Base-by-base conservation (phyloP, 2,113 vertebrate genomes). In the Heliornis fulica region DNA sequence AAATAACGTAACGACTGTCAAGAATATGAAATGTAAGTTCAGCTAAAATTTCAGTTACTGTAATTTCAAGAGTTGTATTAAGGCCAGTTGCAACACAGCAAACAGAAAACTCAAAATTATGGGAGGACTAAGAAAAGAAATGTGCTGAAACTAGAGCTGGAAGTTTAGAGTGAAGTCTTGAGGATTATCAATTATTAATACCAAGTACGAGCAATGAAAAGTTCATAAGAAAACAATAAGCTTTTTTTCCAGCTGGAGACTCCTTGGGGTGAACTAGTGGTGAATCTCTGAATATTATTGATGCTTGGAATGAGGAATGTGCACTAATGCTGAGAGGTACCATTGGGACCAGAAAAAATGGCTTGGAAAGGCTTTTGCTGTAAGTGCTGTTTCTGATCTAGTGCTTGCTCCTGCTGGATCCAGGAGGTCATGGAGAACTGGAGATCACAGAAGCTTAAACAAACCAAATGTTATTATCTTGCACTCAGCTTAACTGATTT, bases 151-250 rank as follows among this genome's bases (percentile, higher is more conserved):
- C 32, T 38, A 51, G 22, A 91, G 12, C 18, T 87, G 59, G 64
- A 86, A 91, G n/a, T 87, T 89, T 51, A 43, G n/a, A 70, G 23
- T 59, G 38, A 89, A 87, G 19, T 53, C 65, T 89, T 84, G 69
- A 91, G 32, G 31, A 63, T 59, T 82, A 59, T 95, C 34, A 89
- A 70, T 91, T 91, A 63, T 95, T 94, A 89, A 87, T 36, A 64
- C 10, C 50, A 38, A 63, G 38, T 68, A 87, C 51, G 23, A 91
- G 61, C 56, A 79, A 74, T 84, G 69, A 89, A 78, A 78, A 74
- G 46, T 87, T 94, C 65, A 60, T 87, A 89, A 64, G 43, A 45
- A 95, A 91, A 66, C 80, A 46, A 69, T 69, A 88, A 80, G 46
- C 13, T 71, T 84, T 90, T 90, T 78, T 91, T 78, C 38, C 32